phyloP scores from a whole-genome alignment of 2,113 vertebrate genomes.

The Paramormyrops kingsleyae region DNA sequence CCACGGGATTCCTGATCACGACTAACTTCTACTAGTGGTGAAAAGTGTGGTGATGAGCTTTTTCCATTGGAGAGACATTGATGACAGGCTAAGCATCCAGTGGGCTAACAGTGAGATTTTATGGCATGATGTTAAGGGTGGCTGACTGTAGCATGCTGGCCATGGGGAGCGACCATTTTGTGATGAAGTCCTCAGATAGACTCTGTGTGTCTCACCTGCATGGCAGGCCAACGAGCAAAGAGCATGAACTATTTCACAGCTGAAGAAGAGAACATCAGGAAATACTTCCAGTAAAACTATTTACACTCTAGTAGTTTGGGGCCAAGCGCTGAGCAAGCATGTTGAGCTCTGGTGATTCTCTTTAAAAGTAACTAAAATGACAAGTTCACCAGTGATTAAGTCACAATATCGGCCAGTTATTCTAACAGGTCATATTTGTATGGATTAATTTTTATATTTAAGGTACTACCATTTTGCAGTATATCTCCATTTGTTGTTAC shows the following conservation, averaged over 20 bases:
- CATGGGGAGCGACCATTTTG: neutral
- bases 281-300: neutral
- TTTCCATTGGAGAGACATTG: neutral
- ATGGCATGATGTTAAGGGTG: neutral
- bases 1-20: neutral
- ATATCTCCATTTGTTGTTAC: neutral
- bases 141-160: neutral
- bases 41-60: neutral
- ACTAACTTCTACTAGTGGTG: neutral
- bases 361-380: neutral
- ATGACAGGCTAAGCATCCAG: neutral
- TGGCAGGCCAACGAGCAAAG: neutral
- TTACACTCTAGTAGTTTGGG: neutral
- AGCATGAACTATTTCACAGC: neutral
- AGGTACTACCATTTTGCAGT: neutral
- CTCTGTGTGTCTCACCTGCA: neutral
- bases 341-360: neutral
- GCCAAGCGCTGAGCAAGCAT: neutral
- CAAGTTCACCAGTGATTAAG: neutral
- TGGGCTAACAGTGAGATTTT: neutral
- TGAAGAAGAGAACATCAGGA: neutral
- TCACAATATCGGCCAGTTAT: neutral
- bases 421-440: neutral
- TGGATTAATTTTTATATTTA: neutral
- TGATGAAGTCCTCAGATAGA: neutral